Conservation (phyloP, 2,797 vertebrate species). For the Sebastes vulpes region DNA sequence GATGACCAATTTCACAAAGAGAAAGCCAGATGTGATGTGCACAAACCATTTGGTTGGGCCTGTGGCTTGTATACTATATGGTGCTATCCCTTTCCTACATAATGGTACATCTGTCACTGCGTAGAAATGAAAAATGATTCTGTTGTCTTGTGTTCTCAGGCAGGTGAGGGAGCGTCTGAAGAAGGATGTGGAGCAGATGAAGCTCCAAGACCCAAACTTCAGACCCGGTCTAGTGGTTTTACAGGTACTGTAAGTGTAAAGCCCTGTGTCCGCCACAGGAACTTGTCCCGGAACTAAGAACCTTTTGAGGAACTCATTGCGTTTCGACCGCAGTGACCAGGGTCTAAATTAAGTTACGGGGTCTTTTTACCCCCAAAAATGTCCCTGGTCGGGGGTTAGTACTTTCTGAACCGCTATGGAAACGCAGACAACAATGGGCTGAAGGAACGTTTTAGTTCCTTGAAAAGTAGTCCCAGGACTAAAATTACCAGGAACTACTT, state of each 20-base stretch:
- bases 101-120: neutral
- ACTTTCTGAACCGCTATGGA: no score
- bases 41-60: neutral
- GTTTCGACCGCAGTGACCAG: no score
- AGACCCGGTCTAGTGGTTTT: constrained; percentile 94
- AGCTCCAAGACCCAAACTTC: constrained; percentile 88
- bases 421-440: no score
- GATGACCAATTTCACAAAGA: neutral
- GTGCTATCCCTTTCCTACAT: neutral
- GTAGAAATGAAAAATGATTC: neutral
- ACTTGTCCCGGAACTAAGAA: no score
- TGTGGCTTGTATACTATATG: neutral
- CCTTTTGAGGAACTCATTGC: no score
- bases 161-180: constrained; percentile 92
- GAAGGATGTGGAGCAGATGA: constrained; percentile 91
- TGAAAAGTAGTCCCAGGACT: no score
- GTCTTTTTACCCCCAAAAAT: no score
- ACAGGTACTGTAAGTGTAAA: constrained; percentile 85
- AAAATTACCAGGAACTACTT: no score
- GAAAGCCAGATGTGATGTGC: neutral
- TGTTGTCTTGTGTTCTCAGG: constrained; percentile 71
- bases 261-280: no score
- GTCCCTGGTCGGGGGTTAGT: no score
- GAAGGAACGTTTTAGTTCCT: no score
- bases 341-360: no score